Conservation (phyloP, 2,797 vertebrate species). For the Galagoides demidoff region DNA sequence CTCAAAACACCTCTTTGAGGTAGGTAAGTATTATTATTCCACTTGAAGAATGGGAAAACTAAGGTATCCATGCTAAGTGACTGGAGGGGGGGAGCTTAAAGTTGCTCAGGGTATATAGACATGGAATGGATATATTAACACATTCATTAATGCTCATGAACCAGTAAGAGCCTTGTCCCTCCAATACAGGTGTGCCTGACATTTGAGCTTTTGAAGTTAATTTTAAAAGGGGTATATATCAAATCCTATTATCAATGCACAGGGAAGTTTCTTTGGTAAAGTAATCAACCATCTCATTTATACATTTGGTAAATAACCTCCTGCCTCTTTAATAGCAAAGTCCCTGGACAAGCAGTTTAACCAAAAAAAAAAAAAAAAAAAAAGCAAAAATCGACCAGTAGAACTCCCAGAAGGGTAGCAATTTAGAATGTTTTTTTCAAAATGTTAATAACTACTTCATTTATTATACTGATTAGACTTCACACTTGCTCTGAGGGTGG, state of each 20-base stretch:
- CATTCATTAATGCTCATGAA: constrained; percentile 35
- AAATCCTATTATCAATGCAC: constrained; percentile 50
- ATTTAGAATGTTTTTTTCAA: constrained; percentile 28
- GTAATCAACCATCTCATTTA: constrained; percentile 58
- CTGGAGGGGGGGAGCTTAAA: not conserved
- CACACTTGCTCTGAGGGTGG: constrained; percentile 53
- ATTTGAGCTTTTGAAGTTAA: constrained; percentile 55
- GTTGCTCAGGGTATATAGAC: not conserved
- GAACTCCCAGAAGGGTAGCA: constrained; percentile 47
- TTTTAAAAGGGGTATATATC: constrained; percentile 41
- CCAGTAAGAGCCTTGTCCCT: not conserved
- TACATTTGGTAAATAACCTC: constrained; percentile 61
- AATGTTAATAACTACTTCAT: constrained; percentile 65
- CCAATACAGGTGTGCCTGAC: not conserved
- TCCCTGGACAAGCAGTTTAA: constrained; percentile 9
- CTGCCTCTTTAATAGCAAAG: constrained; percentile 61
- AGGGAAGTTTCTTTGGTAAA: constrained; percentile 58
- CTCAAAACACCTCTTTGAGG: constrained; percentile 16
- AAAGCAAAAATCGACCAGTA: constrained; percentile 27
- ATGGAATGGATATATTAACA: not conserved
- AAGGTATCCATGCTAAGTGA: constrained; percentile 21
- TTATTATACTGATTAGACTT: constrained; percentile 72
- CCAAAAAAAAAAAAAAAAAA: constrained; percentile 57
- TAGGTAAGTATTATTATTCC: constrained; percentile 33
- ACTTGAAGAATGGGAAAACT: constrained; percentile 22